A percentile compares a stretch with the other conserved stretches of the same genome.
phyloP scores from a whole-genome alignment of 2,888 invertebrate species.

The Abrostola triplasia region DNA sequence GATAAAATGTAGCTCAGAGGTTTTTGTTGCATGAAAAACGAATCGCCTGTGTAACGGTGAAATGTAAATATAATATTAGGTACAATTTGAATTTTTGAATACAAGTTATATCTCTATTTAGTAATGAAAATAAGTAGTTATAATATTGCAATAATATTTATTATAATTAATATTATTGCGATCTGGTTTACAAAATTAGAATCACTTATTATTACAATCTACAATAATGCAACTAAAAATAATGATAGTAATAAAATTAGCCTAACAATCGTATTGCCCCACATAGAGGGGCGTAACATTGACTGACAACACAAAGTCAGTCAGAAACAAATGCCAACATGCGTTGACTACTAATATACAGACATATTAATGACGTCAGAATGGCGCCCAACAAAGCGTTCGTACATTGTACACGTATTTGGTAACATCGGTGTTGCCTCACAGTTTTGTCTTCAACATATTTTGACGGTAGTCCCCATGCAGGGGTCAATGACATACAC shows the following conservation, averaged over 20 bases:
- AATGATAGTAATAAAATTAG: background rate
- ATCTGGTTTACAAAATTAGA: no score
- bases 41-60: no score
- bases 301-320: constrained; percentile 24
- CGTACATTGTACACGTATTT: background rate
- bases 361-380: constrained; percentile 31
- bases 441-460: constrained; percentile 23
- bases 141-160: no score
- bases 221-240: no score
- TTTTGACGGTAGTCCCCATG: constrained; percentile 19
- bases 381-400: constrained; percentile 6
- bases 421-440: constrained; percentile 30
- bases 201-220: no score
- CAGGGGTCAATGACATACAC: constrained; percentile 47
- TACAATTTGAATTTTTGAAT: no score
- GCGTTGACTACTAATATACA: constrained; percentile 42
- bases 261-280: background rate
- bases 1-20: background rate
- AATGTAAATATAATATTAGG: no score
- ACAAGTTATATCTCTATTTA: no score
- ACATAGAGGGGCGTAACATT: constrained; percentile 6
- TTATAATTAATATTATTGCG: no score
- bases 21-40: background rate
- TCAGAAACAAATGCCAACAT: constrained; percentile 16
- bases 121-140: no score